Evolutionary conservation across 2,113 vertebrate genomes (phyloP).

Genomic region (Rutilus rutilus): DNA sequence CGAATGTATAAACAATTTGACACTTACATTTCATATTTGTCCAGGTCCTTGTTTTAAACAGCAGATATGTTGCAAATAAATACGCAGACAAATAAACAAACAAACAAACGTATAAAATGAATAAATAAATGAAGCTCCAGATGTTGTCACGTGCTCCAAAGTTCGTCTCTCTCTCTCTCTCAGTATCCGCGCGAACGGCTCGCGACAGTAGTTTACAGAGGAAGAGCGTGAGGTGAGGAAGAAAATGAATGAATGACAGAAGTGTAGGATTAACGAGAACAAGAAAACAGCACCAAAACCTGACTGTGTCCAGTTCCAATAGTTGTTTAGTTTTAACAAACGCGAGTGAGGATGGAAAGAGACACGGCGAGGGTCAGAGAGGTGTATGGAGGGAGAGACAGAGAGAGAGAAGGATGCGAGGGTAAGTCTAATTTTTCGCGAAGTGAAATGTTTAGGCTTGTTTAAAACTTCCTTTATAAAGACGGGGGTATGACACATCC

Average conservation of each 20-base stretch:
- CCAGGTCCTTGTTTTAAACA: conserved; percentile 61
- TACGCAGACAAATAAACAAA: conserved; percentile 63
- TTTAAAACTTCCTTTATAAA: conserved; percentile 88
- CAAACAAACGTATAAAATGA: conserved; percentile 62
- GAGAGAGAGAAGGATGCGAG: conserved; percentile 77
- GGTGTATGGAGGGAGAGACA: conserved; percentile 58
- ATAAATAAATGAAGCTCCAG: conserved; percentile 74
- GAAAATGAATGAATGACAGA: conserved; percentile 63
- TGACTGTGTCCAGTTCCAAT: conserved; percentile 39
- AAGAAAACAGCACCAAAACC: conserved; percentile 40
- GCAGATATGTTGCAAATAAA: conserved; percentile 57
- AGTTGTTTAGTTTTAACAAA: conserved; percentile 61
- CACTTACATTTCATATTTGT: conserved; percentile 84
- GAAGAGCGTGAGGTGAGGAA: conserved; percentile 59
- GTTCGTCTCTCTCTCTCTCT: conserved; percentile 61
- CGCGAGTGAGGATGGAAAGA: conserved; percentile 53
- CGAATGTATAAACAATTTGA: conserved; percentile 9
- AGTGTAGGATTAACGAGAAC: conserved; percentile 47
- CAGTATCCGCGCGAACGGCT: conserved; percentile 55
- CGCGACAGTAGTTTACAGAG: conserved; percentile 59
- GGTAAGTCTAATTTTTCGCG: conserved; percentile 82
- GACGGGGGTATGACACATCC: conserved; percentile 84
- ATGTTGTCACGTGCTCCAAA: conserved; percentile 77
- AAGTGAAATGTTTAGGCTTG: conserved; percentile 87
- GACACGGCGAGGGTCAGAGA: conserved; percentile 60